phyloP scores from a whole-genome alignment of 2,888 invertebrate species.

The Adineta ricciae region DNA sequence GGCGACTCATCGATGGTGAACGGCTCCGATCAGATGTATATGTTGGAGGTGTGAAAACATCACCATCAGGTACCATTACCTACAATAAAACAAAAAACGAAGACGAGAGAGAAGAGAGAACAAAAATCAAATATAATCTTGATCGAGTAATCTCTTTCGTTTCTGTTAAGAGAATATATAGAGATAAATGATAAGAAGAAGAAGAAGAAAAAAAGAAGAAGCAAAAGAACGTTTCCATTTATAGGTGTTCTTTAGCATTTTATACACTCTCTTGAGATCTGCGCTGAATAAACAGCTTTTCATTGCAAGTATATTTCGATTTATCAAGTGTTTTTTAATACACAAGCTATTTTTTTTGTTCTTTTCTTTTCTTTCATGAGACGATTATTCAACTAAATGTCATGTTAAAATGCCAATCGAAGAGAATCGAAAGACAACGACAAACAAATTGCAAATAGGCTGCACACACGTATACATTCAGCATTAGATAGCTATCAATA shows the following conservation, averaged over 20 bases:
- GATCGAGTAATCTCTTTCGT: not conserved
- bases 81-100: not conserved
- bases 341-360: not conserved
- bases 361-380: not conserved
- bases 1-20: not conserved
- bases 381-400: not conserved
- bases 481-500: not conserved
- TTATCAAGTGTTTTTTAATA: not conserved
- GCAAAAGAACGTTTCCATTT: not conserved
- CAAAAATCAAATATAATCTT: not conserved
- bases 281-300: not conserved
- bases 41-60: not conserved
- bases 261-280: not conserved
- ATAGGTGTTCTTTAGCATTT: not conserved
- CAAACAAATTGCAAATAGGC: not conserved
- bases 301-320: not conserved
- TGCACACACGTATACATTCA: not conserved
- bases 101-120: not conserved
- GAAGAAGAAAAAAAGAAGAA: not conserved
- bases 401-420: not conserved
- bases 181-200: not conserved
- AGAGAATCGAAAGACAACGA: conserved; percentile 5
- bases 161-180: not conserved
- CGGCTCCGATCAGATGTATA: not conserved
- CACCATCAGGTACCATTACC: not conserved